Evolutionary conservation across 2,113 vertebrate species (phyloP).

Genomic region (Sterna hirundo): DNA sequence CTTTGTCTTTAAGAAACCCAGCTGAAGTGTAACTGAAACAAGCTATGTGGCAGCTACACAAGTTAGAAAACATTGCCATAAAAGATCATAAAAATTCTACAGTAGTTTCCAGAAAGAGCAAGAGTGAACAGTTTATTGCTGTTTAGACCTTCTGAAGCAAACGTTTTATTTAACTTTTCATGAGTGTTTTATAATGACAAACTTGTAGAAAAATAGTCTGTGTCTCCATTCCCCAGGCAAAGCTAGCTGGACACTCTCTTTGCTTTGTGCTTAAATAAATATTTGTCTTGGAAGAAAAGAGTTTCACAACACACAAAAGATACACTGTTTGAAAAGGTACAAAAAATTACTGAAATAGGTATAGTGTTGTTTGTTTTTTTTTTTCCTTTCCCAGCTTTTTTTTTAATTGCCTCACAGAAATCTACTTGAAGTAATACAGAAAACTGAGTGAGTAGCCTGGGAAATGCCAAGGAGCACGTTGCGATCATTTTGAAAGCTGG

Average conservation of each 20-base stretch:
- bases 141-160: slow-evolving; percentile 45
- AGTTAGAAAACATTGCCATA: slow-evolving; percentile 55
- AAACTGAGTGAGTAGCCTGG: neutral
- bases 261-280: slow-evolving; percentile 69
- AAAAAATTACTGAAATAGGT: slow-evolving; percentile 46
- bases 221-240: slow-evolving; percentile 21
- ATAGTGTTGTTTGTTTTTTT: neutral
- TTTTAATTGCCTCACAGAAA: slow-evolving; percentile 11
- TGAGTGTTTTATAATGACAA: slow-evolving; percentile 42
- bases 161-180: slow-evolving; percentile 18
- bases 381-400: neutral
- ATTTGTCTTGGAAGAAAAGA: slow-evolving; percentile 69
- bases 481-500: neutral
- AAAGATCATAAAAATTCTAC: slow-evolving; percentile 48
- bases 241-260: slow-evolving; percentile 32
- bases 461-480: neutral
- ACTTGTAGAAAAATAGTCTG: slow-evolving; percentile 31
- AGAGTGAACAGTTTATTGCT: slow-evolving; percentile 28
- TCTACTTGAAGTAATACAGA: neutral
- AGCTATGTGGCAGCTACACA: slow-evolving; percentile 10
- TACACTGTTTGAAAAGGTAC: slow-evolving; percentile 57
- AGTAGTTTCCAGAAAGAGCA: slow-evolving; percentile 39
- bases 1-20: neutral
- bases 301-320: slow-evolving; percentile 63
- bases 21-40: neutral